Percentiles rank a stretch among this genome's conserved stretches.
Conservation (phyloP, 2,113 vertebrate species). For the Gadus macrocephalus region DNA sequence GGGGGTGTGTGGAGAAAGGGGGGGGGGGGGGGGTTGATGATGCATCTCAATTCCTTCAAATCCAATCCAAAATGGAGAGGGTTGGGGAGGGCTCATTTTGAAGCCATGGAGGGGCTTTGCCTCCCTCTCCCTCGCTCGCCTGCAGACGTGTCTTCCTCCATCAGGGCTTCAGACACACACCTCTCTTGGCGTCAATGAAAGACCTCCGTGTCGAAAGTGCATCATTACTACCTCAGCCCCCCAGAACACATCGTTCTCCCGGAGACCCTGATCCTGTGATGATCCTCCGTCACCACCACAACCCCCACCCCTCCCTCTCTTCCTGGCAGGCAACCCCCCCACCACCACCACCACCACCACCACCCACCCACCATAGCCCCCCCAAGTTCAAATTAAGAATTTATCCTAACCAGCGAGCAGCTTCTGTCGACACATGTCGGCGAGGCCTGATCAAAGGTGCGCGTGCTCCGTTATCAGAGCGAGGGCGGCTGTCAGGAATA, state of each 20-base stretch:
- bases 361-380: constrained; percentile 41
- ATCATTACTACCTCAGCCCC: constrained; percentile 56
- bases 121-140: constrained; percentile 33
- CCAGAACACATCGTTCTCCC: constrained; percentile 44
- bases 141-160: constrained; percentile 33
- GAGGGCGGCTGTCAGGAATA: constrained; percentile 70
- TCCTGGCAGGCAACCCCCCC: constrained; percentile 24
- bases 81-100: background rate
- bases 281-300: background rate
- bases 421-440: constrained; percentile 75
- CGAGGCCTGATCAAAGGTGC: constrained; percentile 74
- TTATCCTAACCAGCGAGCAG: constrained; percentile 74
- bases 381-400: constrained; percentile 75
- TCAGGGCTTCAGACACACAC: constrained; percentile 13
- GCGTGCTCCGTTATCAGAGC: constrained; percentile 70
- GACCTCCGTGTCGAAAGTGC: constrained; percentile 53
- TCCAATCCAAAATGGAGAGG: constrained; percentile 24
- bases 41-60: constrained; percentile 34
- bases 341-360: constrained; percentile 13
- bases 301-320: constrained; percentile 10
- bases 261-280: constrained; percentile 58
- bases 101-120: constrained; percentile 36
- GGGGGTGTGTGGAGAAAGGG: no score
- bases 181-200: constrained; percentile 42
- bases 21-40: no score